Evolutionary conservation across 2,888 invertebrate species (phyloP), one percentile per base, ranked within the genome.

Genomic region (Mythimna impura): DNA sequence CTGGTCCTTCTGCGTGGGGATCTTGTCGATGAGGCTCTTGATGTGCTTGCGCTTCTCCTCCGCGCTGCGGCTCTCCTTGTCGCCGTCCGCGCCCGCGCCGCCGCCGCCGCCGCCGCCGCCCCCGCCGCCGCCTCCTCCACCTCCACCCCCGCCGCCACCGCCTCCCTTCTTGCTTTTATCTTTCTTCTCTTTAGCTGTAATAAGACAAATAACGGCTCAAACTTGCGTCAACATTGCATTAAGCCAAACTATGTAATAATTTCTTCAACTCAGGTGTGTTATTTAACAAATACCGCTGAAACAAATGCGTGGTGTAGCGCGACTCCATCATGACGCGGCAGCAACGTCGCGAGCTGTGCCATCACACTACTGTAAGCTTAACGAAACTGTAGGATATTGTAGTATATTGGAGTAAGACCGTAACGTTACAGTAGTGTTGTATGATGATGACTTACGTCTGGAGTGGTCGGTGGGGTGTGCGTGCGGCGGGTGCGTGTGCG

Each of bases 41-140:
- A 99, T 99, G 94, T 99, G 98, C 89, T 98, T 98, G 73, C 99
- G 97, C 94, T 99, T 99, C 94, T 99, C 99, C 93, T 99, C 99
- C 76, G 98, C 98, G 70, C 91, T 97, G 97, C 90, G 98, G 97
- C 91, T 97, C 96, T 91, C 96, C 94, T 89, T 93, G 90, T 85
- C 95, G 3, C 43, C 71, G 92, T 95, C 95, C 8, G 57, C 76
- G 3, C 40, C 76, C 3, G 12, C 50, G 3, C 40, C 55, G 0
- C 34, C 60, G 0, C 54, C 64, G 2, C 20, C 58, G 1, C 47
- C 94, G 34, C 52, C 68, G 36, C 68, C 94, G 2, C 94, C 73
- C 60, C 95, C 14, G 95, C 55, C 66, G 64, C 94, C 60, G n/a
- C n/a, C n/a, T n/a, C n/a, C n/a, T n/a, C n/a, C n/a, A n/a, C n/a